Conservation (phyloP, 2,888 invertebrate genomes). For the Geotrupes spiniger region DNA sequence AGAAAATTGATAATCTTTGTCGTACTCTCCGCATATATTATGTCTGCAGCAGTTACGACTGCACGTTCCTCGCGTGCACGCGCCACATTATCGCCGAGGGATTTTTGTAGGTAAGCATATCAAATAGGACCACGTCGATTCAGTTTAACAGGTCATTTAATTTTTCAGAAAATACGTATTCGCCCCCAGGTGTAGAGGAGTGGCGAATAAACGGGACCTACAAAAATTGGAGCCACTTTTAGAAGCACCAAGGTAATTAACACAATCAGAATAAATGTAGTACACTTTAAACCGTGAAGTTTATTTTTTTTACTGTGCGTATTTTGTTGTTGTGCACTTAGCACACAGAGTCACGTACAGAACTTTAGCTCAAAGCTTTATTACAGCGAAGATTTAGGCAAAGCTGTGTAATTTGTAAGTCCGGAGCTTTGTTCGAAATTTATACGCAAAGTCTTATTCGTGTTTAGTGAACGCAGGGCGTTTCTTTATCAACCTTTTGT, state of each 20-base stretch:
- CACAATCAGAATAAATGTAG: no score
- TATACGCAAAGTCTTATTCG: no score
- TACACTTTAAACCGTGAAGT: no score
- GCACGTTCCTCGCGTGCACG: not conserved
- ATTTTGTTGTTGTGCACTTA: no score
- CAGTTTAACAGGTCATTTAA: constrained; percentile 15
- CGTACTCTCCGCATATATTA: not conserved
- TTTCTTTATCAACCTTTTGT: no score
- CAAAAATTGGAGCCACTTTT: constrained; percentile 25
- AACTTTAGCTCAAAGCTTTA: no score
- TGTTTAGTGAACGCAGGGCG: no score
- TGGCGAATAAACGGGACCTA: constrained; percentile 29
- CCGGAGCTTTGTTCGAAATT: no score
- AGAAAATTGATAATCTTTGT: not conserved
- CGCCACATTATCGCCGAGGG: not conserved
- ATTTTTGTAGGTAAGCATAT: not conserved
- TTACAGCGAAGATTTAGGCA: no score
- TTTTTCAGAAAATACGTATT: constrained; percentile 32
- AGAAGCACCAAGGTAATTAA: constrained; percentile 24
- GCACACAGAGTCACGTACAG: no score
- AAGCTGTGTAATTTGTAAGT: no score
- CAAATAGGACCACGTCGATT: not conserved
- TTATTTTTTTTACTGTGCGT: no score
- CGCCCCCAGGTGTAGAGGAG: constrained; percentile 34
- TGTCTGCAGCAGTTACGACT: not conserved